Evolutionary conservation across 2,797 vertebrate genomes (phyloP).

Genomic region (Poeciliopsis infans): DNA sequence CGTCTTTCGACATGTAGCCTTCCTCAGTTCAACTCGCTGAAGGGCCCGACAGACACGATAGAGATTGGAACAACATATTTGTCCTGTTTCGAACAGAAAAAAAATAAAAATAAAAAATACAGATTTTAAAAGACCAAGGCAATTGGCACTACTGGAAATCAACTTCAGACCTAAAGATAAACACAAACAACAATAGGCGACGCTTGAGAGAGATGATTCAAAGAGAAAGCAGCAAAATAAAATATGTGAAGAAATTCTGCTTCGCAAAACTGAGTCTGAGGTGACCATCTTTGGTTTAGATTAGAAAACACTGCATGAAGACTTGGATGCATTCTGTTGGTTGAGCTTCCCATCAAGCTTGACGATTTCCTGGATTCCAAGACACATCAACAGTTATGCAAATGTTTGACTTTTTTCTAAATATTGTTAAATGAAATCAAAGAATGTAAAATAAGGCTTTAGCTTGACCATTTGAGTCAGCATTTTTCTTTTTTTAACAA

Average conservation of each 20-base stretch:
- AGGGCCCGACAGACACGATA: slow-evolving; percentile 35
- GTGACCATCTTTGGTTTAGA: not conserved
- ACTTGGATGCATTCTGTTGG: not conserved
- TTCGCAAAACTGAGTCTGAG: not conserved
- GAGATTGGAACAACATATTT: slow-evolving; percentile 12
- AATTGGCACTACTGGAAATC: not conserved
- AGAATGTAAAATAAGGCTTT: not conserved
- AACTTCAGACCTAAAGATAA: not conserved
- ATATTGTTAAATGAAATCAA: not conserved
- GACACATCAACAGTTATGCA: not conserved
- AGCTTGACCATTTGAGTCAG: not conserved
- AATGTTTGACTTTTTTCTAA: not conserved
- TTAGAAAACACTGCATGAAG: not conserved
- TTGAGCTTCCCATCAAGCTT: not conserved
- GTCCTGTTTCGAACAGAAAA: slow-evolving; percentile 1
- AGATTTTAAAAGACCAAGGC: not conserved
- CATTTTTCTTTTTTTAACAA: not conserved
- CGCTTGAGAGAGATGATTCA: not conserved
- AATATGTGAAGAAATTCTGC: not conserved
- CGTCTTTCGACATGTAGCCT: slow-evolving; percentile 64
- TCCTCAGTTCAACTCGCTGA: slow-evolving; percentile 46
- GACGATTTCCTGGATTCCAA: not conserved
- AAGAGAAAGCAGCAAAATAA: not conserved
- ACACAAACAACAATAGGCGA: not conserved
- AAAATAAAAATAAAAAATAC: not conserved